Conservation (phyloP, 2,888 invertebrate genomes). For the Margaritifera margaritifera region DNA sequence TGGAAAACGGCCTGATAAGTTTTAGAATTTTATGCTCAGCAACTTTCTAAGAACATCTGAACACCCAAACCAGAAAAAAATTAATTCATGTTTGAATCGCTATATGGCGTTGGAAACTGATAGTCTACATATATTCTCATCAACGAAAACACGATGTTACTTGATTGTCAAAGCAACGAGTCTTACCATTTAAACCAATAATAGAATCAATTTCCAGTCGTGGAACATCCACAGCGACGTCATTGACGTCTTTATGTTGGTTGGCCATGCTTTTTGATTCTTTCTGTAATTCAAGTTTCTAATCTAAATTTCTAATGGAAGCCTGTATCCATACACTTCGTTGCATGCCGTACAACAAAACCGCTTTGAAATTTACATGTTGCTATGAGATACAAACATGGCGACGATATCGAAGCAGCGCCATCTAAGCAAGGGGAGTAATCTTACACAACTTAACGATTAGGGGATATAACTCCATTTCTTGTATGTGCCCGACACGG, state of each 20-base stretch:
- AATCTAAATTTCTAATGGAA: background rate
- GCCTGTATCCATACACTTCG: background rate
- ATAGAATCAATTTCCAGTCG: constrained; percentile 51
- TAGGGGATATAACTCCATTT: no score
- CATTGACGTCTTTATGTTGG: background rate
- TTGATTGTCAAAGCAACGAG: background rate
- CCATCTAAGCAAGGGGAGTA: constrained; percentile 20
- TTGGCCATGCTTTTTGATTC: background rate
- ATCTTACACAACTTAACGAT: no score
- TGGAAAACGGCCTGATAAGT: no score
- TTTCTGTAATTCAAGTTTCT: background rate
- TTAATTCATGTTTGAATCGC: no score
- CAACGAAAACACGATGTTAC: no score
- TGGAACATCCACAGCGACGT: constrained; percentile 32
- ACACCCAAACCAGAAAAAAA: no score
- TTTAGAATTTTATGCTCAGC: no score
- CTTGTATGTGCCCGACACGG: no score
- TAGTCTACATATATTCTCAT: no score
- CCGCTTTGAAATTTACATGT: constrained; percentile 45
- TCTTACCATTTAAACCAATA: constrained; percentile 61
- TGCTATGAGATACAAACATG: constrained; percentile 55
- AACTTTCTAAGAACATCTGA: no score
- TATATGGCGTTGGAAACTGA: no score
- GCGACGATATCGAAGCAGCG: constrained; percentile 39
- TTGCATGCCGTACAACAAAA: constrained; percentile 15